A percentile compares a stretch with the other conserved stretches of the same genome.
These are phyloP conservation scores for Meiosimyza decipiens DNA, from an alignment of 2,888 invertebrate genomes.

Conservation along the genomic window DNA sequence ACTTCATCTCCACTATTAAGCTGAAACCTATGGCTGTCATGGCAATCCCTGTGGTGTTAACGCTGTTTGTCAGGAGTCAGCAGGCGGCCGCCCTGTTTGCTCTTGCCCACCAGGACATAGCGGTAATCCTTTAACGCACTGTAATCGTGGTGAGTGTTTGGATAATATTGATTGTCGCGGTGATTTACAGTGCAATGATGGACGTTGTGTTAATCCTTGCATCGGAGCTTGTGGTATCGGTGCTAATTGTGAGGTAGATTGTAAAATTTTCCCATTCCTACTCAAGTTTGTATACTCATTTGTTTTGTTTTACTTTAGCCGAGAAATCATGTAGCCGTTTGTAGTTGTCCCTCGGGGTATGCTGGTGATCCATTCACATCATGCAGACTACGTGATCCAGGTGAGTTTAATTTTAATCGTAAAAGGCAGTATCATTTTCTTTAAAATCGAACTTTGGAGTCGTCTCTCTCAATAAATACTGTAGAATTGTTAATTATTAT, in stretches of 20 bases:
- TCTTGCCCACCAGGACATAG: slow-evolving; percentile 83
- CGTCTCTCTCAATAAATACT: too few relatives aligned
- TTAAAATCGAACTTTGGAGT: too few relatives aligned
- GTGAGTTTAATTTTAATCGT: slow-evolving; percentile 66
- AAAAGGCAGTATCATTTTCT: too few relatives aligned
- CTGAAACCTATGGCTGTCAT: slow-evolving; percentile 67
- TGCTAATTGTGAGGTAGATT: slow-evolving; percentile 78
- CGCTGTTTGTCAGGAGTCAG: slow-evolving; percentile 73
- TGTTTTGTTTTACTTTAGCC: slow-evolving; percentile 61
- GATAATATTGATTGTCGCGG: slow-evolving; percentile 82
- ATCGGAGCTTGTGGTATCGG: slow-evolving; percentile 79
- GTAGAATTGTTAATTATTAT: too few relatives aligned
- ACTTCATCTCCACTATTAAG: slow-evolving; percentile 18
- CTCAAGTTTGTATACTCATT: background rate
- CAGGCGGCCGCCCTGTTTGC: slow-evolving; percentile 81
- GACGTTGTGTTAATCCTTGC: slow-evolving; percentile 84
- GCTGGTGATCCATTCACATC: slow-evolving; percentile 81
- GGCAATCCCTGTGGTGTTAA: slow-evolving; percentile 76
- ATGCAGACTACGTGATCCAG: slow-evolving; percentile 80
- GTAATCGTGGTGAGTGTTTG: slow-evolving; percentile 80
- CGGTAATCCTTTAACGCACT: slow-evolving; percentile 81
- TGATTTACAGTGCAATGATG: slow-evolving; percentile 78
- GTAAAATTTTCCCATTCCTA: background rate
- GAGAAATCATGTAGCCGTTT: slow-evolving; percentile 81
- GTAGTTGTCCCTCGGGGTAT: slow-evolving; percentile 81